Percentiles rank a stretch among this genome's conserved stretches.
phyloP scores from a whole-genome alignment of 2,113 vertebrate species.

The Pithys albifrons region DNA sequence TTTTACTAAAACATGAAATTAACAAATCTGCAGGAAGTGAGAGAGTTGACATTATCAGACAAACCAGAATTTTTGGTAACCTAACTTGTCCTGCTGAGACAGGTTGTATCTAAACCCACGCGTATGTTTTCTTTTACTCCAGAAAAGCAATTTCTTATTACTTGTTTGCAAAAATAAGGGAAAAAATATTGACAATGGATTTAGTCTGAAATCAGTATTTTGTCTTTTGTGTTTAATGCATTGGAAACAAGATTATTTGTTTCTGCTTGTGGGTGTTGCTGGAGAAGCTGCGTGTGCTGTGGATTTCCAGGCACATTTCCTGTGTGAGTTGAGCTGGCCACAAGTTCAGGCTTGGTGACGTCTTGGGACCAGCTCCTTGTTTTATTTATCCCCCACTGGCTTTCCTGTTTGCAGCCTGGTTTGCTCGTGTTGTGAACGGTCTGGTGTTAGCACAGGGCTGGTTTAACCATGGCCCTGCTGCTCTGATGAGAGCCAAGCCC shows the following conservation, averaged over 20 bases:
- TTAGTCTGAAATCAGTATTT: not conserved
- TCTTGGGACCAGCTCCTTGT: not conserved
- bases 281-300: not conserved
- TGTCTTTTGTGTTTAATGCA: not conserved
- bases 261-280: not conserved
- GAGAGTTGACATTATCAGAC: not conserved
- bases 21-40: not conserved
- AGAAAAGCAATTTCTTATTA: not conserved
- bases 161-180: not conserved
- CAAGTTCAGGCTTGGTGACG: not conserved
- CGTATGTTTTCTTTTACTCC: not conserved
- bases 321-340: not conserved
- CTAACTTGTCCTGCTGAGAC: not conserved
- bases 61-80: not conserved
- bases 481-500: not conserved
- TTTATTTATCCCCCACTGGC: not conserved
- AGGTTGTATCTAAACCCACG: not conserved
- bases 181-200: not conserved
- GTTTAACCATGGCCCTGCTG: not conserved
- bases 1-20: not conserved
- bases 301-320: not conserved
- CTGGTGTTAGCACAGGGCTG: not conserved
- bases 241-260: not conserved
- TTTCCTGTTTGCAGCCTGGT: not conserved
- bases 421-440: not conserved